phyloP scores from a whole-genome alignment of 2,113 vertebrate species.

The Motacilla alba region DNA sequence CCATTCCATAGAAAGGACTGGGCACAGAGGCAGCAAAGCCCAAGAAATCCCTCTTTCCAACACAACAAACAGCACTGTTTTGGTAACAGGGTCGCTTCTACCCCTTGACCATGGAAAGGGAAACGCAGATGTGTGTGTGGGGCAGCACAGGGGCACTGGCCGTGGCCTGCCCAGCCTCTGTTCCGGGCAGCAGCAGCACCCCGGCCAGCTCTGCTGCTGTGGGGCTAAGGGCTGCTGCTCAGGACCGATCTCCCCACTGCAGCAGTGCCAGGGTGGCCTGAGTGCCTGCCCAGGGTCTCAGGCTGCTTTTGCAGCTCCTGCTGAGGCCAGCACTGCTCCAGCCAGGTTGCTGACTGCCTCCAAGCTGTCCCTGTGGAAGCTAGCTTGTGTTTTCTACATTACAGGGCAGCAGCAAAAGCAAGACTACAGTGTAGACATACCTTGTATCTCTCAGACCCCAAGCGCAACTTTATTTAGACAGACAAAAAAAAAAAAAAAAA shows the following conservation, averaged over 20 bases:
- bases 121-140: not conserved
- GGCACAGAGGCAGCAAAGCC: conserved; percentile 12
- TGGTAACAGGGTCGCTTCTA: not conserved
- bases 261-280: not conserved
- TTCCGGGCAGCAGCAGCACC: not conserved
- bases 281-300: not conserved
- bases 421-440: conserved; percentile 39
- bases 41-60: not conserved
- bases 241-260: not conserved
- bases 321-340: not conserved
- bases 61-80: not conserved
- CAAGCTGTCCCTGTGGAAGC: not conserved
- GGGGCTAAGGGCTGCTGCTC: not conserved
- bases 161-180: not conserved
- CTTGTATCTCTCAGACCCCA: conserved; percentile 51
- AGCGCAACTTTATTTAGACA: conserved; percentile 65
- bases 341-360: not conserved
- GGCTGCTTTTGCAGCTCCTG: not conserved
- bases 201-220: not conserved
- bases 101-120: not conserved
- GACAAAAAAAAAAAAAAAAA: not conserved
- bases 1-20: not conserved
- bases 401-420: conserved; percentile 53
- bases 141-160: not conserved
- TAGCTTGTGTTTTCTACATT: not conserved